A percentile compares a stretch with the other conserved stretches of the same genome.
Evolutionary conservation across 2,797 vertebrate genomes (phyloP).

Genomic region (Sebastes paucispinis): DNA sequence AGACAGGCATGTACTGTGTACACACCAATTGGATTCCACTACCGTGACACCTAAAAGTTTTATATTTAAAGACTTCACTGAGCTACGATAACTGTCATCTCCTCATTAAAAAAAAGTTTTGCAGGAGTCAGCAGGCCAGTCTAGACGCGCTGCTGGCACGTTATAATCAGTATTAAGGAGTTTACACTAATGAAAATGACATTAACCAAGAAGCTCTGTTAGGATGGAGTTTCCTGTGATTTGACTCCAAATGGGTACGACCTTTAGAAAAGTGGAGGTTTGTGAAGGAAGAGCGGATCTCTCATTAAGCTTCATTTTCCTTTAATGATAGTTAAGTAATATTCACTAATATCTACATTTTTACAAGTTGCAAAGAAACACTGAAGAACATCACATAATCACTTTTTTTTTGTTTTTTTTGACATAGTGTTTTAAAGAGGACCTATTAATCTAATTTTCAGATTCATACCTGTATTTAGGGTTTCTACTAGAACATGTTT

Average conservation of each 20-base stretch:
- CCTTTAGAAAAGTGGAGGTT: conserved; percentile 30
- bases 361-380: background rate
- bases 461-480: too few relatives aligned
- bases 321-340: background rate
- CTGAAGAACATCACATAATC: background rate
- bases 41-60: background rate
- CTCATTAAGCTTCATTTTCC: background rate
- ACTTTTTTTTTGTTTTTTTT: background rate
- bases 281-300: background rate
- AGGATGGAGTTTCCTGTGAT: background rate
- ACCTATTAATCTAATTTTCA: too few relatives aligned
- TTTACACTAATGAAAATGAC: conserved; percentile 53
- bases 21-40: conserved; percentile 22
- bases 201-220: conserved; percentile 32
- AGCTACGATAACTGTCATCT: conserved; percentile 11
- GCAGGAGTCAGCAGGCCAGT: conserved; percentile 6
- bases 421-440: background rate
- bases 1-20: background rate
- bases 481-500: too few relatives aligned
- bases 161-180: conserved; percentile 32
- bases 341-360: background rate
- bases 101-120: conserved; percentile 32
- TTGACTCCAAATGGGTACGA: conserved; percentile 27
- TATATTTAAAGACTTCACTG: conserved; percentile 13
- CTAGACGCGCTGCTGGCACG: conserved; percentile 11